Conservation (phyloP, 2,888 invertebrate species). For the Cabera pusaria region DNA sequence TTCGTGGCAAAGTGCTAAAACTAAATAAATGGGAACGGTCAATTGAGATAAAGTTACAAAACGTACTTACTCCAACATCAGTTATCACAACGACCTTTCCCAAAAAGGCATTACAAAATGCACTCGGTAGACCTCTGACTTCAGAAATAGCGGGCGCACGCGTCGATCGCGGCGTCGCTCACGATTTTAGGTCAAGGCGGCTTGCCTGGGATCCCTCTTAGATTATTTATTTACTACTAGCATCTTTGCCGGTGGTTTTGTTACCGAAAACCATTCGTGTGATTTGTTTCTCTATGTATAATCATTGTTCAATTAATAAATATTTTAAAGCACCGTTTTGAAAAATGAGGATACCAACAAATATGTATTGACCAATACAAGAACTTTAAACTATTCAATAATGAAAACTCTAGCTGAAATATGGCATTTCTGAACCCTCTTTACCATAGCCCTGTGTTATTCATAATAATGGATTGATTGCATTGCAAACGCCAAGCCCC, state of each 20-base stretch:
- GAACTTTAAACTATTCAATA: too few species aligned
- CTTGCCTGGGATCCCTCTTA: conserved; percentile 59
- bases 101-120: conserved; percentile 30
- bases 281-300: too few species aligned
- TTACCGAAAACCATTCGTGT: background rate
- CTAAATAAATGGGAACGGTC: background rate
- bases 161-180: conserved; percentile 44
- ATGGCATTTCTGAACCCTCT: too few species aligned
- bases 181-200: conserved; percentile 78
- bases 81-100: conserved; percentile 30
- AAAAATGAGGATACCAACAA: too few species aligned
- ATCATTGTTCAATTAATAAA: too few species aligned
- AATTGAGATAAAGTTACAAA: conserved; percentile 9
- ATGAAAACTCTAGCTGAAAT: too few species aligned
- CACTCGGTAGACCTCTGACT: conserved; percentile 50
- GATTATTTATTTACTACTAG: conserved; percentile 61
- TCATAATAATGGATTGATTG: too few species aligned
- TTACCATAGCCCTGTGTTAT: too few species aligned
- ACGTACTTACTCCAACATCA: conserved; percentile 5
- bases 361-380: too few species aligned
- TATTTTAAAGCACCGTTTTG: too few species aligned
- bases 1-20: conserved; percentile 7
- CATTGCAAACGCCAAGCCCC: background rate
- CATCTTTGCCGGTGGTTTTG: conserved; percentile 14
- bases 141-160: conserved; percentile 48